Base-by-base conservation (phyloP, 2,113 vertebrate species). In the Oryctolagus cuniculus region DNA sequence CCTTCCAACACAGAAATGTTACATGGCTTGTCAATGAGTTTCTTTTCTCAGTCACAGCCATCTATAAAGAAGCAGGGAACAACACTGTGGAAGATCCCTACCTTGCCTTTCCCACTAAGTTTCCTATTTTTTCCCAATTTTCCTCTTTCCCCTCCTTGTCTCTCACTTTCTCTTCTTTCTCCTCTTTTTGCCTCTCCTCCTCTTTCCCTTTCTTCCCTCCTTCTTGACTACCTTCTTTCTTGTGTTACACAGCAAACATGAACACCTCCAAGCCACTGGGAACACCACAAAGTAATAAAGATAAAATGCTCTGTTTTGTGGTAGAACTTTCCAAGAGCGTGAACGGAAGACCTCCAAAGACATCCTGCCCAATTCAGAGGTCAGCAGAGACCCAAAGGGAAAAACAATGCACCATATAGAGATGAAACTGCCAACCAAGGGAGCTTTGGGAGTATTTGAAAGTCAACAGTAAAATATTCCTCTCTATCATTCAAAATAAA, bases 181-280 rank as follows among this genome's bases (percentile, higher is more conserved):
- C 17, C 58, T 6, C 4, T 34, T 4, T 25, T 17, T 2, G 1
- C 19, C 12, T 13, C 10, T 17, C 3, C 10, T 5, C 2, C 16
- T 12, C 2, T 1, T 2, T 31, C 12, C 16, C 27, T 63, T 5
- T 6, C 22, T 29, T 29, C 7, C 4, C 22, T 2, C 21, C 4
- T 12, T 9, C 12, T 3, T n/a, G 9, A 9, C 16, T 36, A 0
- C 4, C 6, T 44, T 25, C 4, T 1, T 19, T 49, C 10, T 16
- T n/a, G 3, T 84, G 19, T 82, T 78, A 38, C 1, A 55, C 0
- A 31, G 4, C 34, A 77, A 66, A 25, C 13, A 24, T 49, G 9
- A 2, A 27, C 1, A 15, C 31, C 83, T 0, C 15, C 4, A 79
- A 19, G 31, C 44, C 13, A 27, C 61, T 25, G 11, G 29, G 19